Conservation (phyloP, 2,113 vertebrate genomes). For the Corynorhinus townsendii region DNA sequence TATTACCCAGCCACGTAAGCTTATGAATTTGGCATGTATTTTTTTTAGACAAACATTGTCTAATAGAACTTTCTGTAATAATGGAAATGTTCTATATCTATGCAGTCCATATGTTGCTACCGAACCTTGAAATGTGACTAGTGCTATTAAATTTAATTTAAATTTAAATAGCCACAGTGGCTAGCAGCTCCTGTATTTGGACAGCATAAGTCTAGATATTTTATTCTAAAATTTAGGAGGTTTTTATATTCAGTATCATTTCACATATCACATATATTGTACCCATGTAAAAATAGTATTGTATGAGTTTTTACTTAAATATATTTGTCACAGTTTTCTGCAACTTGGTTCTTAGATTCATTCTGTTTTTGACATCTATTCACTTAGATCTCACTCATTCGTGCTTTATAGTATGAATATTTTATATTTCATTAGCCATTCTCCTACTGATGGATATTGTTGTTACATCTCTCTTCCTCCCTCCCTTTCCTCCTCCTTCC, state of each 20-base stretch:
- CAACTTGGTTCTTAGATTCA: background rate
- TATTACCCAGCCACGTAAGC: background rate
- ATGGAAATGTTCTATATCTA: background rate
- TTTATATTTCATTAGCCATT: conserved; percentile 7
- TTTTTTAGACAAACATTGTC: background rate
- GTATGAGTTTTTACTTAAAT: background rate
- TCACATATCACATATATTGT: background rate
- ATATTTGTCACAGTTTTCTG: background rate
- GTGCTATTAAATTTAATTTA: background rate
- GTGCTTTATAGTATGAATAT: background rate
- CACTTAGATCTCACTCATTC: background rate
- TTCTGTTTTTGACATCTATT: background rate
- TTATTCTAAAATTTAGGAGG: background rate
- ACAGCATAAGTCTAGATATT: background rate
- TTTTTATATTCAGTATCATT: background rate
- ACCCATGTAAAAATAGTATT: background rate
- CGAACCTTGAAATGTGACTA: background rate
- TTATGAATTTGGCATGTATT: background rate
- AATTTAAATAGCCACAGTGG: background rate
- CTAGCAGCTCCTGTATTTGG: background rate
- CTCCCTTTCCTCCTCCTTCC: background rate
- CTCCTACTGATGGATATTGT: background rate
- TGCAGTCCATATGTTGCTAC: background rate
- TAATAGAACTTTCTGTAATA: background rate
- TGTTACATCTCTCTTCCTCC: background rate